Evolutionary conservation across 2,888 invertebrate genomes (phyloP).

Genomic region (Spatulosminthurus flaviceps): DNA sequence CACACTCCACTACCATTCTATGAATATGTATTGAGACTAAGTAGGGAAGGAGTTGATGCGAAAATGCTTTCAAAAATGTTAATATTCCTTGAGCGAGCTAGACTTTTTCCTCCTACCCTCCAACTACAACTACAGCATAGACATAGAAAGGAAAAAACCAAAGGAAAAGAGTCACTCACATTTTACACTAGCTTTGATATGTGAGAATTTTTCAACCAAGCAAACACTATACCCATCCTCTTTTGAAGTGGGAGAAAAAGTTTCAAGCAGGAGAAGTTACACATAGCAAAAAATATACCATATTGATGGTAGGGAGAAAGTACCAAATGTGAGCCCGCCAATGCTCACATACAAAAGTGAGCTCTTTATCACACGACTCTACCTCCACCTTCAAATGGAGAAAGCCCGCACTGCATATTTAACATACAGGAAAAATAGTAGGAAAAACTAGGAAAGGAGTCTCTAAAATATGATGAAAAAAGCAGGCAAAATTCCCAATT

Average conservation of each 20-base stretch:
- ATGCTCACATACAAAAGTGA: too few relatives aligned
- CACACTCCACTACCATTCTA: too few relatives aligned
- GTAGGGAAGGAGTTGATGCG: constrained; percentile 8
- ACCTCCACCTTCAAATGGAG: too few relatives aligned
- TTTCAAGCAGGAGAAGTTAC: too few relatives aligned
- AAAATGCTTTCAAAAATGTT: constrained; percentile 18
- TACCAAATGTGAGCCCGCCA: too few relatives aligned
- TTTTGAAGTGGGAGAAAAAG: too few relatives aligned
- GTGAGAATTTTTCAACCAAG: background rate
- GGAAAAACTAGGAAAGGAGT: background rate
- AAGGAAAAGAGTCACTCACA: background rate
- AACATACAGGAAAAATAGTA: background rate
- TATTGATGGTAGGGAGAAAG: too few relatives aligned
- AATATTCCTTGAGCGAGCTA: constrained; percentile 8
- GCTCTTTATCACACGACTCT: too few relatives aligned
- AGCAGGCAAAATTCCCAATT: background rate
- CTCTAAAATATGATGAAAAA: background rate
- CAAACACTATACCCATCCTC: too few relatives aligned
- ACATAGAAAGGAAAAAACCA: background rate
- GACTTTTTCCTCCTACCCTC: background rate
- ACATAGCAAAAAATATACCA: too few relatives aligned
- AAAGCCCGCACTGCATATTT: too few relatives aligned
- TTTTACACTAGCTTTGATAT: constrained; percentile 7
- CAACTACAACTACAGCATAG: too few relatives aligned
- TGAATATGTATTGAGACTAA: constrained; percentile 14